Conservation (phyloP, 2,113 vertebrate genomes). For the Stegastes partitus region DNA sequence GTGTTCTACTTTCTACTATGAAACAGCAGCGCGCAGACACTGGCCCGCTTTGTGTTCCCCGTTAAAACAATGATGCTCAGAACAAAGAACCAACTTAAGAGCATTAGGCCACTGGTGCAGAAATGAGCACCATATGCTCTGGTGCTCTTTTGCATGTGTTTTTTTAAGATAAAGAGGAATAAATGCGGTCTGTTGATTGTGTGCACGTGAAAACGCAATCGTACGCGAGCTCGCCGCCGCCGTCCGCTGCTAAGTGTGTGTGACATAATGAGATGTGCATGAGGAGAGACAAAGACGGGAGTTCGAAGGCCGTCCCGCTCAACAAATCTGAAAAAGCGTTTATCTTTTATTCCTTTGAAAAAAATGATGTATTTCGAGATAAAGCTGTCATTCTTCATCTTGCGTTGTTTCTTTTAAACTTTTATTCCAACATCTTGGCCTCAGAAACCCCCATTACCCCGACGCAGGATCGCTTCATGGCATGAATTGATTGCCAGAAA, state of each 20-base stretch:
- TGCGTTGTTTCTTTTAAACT: conserved; percentile 8
- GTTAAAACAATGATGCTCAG: conserved; percentile 74
- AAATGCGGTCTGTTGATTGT: conserved; percentile 41
- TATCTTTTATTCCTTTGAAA: conserved; percentile 42
- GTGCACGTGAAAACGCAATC: conserved; percentile 20
- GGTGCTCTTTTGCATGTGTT: conserved; percentile 54
- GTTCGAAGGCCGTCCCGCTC: conserved; percentile 1
- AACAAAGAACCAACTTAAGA: conserved; percentile 77
- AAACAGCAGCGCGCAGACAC: conserved; percentile 55
- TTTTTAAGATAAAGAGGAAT: conserved; percentile 58
- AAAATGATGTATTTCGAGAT: conserved; percentile 58
- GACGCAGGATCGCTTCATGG: conserved; percentile 27
- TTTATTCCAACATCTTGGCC: conserved; percentile 35
- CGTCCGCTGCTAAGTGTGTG: conserved; percentile 4
- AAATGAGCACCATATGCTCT: conserved; percentile 67
- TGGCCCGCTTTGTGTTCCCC: conserved; percentile 64
- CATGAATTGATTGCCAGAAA: conserved; percentile 55
- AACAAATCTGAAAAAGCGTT: conserved; percentile 41
- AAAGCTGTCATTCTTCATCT: conserved; percentile 50
- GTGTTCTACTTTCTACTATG: conserved; percentile 68
- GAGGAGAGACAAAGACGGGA: conserved; percentile 19
- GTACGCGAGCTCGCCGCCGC: conserved; percentile 10
- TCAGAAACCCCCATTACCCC: conserved; percentile 7
- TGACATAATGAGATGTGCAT: conserved; percentile 11
- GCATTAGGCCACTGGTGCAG: conserved; percentile 73